Percentiles rank a stretch among this genome's conserved stretches.
These are phyloP conservation scores for Istiophorus platypterus DNA, from an alignment of 2,113 vertebrate genomes.

Conservation along the genomic window DNA sequence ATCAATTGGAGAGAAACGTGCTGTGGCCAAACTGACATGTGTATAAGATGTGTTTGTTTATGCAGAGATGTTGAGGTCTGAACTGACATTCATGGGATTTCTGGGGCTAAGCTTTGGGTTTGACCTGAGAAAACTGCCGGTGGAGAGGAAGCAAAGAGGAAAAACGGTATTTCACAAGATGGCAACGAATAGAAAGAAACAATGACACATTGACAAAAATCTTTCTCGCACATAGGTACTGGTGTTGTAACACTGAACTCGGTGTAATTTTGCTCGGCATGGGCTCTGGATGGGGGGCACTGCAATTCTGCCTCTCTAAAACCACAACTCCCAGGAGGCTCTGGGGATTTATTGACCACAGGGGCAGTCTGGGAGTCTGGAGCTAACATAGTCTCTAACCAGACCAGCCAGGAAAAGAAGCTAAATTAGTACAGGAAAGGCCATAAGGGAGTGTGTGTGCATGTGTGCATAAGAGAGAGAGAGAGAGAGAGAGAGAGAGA, in stretches of 20 bases:
- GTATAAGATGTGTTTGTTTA: constrained; percentile 46
- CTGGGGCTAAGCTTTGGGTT: constrained; percentile 21
- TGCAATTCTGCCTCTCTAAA: constrained; percentile 47
- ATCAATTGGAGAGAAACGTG: constrained; percentile 56
- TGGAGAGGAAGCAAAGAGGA: not conserved
- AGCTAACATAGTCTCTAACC: constrained; percentile 50
- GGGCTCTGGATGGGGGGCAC: constrained; percentile 27
- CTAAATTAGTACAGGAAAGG: constrained; percentile 62
- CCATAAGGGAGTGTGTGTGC: constrained; percentile 36
- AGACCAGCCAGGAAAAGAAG: constrained; percentile 37
- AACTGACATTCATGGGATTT: constrained; percentile 62
- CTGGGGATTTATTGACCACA: constrained; percentile 73
- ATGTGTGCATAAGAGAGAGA: too few species aligned
- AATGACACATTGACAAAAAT: not conserved
- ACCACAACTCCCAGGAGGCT: constrained; percentile 68
- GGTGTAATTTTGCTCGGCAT: not conserved
- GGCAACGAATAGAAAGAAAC: not conserved
- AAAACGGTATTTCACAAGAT: not conserved
- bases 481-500: too few species aligned
- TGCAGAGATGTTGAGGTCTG: not conserved
- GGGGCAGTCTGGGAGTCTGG: constrained; percentile 68
- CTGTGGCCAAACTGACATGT: constrained; percentile 43
- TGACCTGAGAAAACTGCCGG: constrained; percentile 53
- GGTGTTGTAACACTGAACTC: not conserved
- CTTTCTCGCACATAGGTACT: not conserved